Evolutionary conservation across 1,140 invertebrate species (phyloP).

Genomic region (Helicoverpa zea): DNA sequence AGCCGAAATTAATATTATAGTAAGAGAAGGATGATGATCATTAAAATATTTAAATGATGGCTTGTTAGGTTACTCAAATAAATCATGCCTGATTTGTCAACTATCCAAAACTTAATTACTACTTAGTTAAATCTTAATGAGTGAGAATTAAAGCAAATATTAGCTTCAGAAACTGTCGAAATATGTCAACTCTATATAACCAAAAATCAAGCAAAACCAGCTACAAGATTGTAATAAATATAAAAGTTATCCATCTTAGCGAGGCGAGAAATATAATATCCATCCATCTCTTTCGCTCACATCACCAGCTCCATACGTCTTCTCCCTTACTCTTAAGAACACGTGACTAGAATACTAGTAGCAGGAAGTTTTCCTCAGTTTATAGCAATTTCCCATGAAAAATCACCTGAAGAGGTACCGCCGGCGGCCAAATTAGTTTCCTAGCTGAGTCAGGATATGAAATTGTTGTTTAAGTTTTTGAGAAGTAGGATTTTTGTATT

Average conservation of each 20-base stretch:
- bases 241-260: conserved; percentile 57
- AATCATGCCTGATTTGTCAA: too few relatives aligned
- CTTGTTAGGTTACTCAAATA: too few relatives aligned
- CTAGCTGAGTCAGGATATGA: conserved; percentile 22
- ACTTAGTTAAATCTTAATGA: too few relatives aligned
- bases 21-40: too few relatives aligned
- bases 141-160: too few relatives aligned
- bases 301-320: conserved; percentile 29
- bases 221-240: conserved; percentile 51
- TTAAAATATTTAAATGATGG: too few relatives aligned
- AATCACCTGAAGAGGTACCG: conserved; percentile 62
- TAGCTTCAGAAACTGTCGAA: too few relatives aligned
- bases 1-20: too few relatives aligned
- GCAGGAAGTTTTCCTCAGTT: conserved; percentile 60
- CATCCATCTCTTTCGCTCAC: conserved; percentile 45
- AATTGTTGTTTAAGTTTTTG: conserved; percentile 43
- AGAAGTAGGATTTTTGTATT: not conserved
- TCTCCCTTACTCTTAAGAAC: conserved; percentile 56
- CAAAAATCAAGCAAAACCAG: conserved; percentile 22
- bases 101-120: too few relatives aligned
- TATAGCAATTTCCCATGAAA: conserved; percentile 66
- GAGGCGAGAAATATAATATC: conserved; percentile 56
- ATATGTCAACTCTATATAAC: too few relatives aligned
- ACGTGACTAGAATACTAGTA: conserved; percentile 67
- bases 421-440: conserved; percentile 58